A percentile compares a stretch with the other conserved stretches of the same genome.
Evolutionary conservation across 2,888 invertebrate species (phyloP).

Genomic region (Lamproptera curius): DNA sequence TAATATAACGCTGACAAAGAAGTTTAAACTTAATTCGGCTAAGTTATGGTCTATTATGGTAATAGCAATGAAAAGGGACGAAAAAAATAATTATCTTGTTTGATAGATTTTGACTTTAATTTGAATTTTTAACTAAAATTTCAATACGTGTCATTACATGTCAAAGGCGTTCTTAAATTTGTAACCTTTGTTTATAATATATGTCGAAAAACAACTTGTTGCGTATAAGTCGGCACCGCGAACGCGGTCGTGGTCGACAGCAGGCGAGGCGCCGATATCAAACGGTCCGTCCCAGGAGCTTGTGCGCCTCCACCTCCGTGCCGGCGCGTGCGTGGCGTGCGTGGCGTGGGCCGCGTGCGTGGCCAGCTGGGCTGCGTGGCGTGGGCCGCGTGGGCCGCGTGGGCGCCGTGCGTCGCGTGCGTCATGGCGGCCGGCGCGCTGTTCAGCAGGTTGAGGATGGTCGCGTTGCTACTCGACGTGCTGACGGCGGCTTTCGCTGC

Average conservation of each 20-base stretch:
- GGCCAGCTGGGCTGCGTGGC: slow-evolving; percentile 18
- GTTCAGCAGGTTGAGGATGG: slow-evolving; percentile 87
- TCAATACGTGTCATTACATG: too few species aligned
- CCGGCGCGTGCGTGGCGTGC: slow-evolving; percentile 19
- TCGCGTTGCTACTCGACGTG: slow-evolving; percentile 81
- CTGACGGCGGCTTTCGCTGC: slow-evolving; percentile 69
- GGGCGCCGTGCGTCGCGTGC: slow-evolving; percentile 59
- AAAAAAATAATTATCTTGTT: too few species aligned
- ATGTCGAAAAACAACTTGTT: slow-evolving; percentile 61
- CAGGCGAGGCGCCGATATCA: slow-evolving; percentile 72
- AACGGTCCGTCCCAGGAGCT: slow-evolving; percentile 75
- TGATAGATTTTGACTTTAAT: too few species aligned
- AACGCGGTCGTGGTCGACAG: slow-evolving; percentile 56
- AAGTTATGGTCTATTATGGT: too few species aligned
- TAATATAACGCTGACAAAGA: too few species aligned
- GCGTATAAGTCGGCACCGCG: slow-evolving; percentile 59
- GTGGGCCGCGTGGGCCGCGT: slow-evolving; percentile 27
- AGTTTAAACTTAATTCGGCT: too few species aligned
- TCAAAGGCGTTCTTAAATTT: too few species aligned
- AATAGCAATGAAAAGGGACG: too few species aligned
- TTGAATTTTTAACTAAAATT: too few species aligned
- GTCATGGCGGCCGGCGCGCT: slow-evolving; percentile 87
- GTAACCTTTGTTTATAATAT: too few species aligned
- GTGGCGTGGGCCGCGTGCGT: slow-evolving; percentile 26
- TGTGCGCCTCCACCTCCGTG: slow-evolving; percentile 49